Evolutionary conservation across 1,140 invertebrate species (phyloP), one percentile per base, ranked within the genome.

Genomic region (Drosophila kurseongensis): DNA sequence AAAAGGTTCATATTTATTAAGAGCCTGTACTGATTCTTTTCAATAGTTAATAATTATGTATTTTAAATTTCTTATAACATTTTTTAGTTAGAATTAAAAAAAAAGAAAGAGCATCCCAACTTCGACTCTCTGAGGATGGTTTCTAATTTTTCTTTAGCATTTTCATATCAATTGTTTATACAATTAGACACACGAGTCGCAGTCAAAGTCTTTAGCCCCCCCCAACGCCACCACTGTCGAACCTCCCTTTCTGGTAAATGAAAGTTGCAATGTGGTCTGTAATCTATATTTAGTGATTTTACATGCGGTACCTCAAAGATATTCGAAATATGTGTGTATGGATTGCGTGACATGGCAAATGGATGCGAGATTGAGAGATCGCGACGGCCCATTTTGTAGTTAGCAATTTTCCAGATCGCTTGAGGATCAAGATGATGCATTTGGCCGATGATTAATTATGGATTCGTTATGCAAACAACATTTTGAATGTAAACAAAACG

Each of bases 251-350:
- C 55, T 66, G 61, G 63, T 52, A 83, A 88, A 89, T 88, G 83
- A 88, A 88, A 88, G 83, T 88, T 88, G 78, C 82, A 73, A 72
- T 88, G 82, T 68, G 69, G 60, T 79, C 71, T 89, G 84, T 89
- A 89, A 89, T 89, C 84, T 89, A 89, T 89, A 89, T 89, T 89
- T 89, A 89, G 84, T 89, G 84, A 89, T 83, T 89, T 89, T 89
- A 89, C 84, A 89, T 89, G 84, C 84, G 84, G 84, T 89, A 74
- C 72, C 83, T 77, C 63, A 77, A 88, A 83, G 84, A 83, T 88
- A 89, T 88, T 88, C 72, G 66, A 86, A 88, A 79, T 77, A 88
- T 86, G 83, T 77, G 48, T 66, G 32, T 60, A 58, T 73, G 69
- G 47, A 75, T 72, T 57, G 52, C 68, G 54, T 71, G 68, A 41